phyloP scores from a whole-genome alignment of 2,113 vertebrate genomes.

The Bolborhynchus lineola region DNA sequence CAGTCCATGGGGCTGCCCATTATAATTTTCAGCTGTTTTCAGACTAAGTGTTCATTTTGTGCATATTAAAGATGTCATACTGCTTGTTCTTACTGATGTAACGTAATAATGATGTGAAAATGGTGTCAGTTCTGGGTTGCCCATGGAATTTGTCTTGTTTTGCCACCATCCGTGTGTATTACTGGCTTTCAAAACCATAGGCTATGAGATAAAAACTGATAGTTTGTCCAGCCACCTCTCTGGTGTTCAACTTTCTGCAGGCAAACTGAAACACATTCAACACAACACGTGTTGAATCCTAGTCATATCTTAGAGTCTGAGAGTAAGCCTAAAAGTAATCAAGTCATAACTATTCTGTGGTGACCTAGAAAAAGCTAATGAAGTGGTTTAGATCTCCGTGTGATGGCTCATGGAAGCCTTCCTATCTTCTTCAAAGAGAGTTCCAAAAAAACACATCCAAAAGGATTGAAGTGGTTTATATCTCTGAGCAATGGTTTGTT shows the following conservation, averaged over 20 bases:
- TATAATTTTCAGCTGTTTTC: background rate
- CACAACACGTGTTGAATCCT: background rate
- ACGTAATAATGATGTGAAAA: background rate
- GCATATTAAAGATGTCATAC: background rate
- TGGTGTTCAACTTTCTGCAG: background rate
- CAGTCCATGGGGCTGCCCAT: background rate
- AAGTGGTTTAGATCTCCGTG: background rate
- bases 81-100: background rate
- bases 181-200: background rate
- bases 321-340: background rate
- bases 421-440: background rate
- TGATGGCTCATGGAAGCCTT: background rate
- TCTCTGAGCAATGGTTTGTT: background rate
- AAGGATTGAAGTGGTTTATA: background rate
- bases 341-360: background rate
- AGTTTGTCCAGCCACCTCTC: background rate
- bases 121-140: background rate
- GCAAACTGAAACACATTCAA: background rate
- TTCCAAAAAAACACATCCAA: background rate
- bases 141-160: background rate
- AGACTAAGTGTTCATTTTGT: background rate
- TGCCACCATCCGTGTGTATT: conserved; percentile 8
- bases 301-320: background rate
- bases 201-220: background rate
- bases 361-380: background rate